phyloP scores from a whole-genome alignment of 1,140 invertebrate genomes.

The Trichogramma pretiosum region DNA sequence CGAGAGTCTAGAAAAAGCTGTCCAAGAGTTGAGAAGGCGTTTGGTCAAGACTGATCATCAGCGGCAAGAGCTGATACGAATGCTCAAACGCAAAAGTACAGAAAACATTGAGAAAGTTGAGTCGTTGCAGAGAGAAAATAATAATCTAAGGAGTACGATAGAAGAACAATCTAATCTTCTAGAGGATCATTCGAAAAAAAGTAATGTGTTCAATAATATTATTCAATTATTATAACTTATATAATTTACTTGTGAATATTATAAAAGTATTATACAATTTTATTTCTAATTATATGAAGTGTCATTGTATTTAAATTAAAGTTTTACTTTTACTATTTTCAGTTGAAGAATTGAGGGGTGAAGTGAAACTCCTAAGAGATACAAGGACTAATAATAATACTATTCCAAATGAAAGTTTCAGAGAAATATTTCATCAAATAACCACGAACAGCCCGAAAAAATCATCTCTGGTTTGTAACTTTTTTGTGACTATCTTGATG shows the following conservation, averaged over 20 bases:
- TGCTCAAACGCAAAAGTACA: background rate
- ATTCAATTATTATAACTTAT: background rate
- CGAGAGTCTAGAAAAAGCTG: background rate
- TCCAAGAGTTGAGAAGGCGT: background rate
- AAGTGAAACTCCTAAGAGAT: background rate
- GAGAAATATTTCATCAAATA: no score
- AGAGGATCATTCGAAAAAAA: background rate
- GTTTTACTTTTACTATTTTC: no score
- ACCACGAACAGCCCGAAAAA: no score
- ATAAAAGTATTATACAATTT: no score
- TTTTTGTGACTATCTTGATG: no score
- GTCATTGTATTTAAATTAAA: no score
- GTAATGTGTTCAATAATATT: background rate
- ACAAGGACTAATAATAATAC: background rate
- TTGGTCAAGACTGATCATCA: background rate
- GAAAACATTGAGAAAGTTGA: no score
- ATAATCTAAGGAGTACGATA: background rate
- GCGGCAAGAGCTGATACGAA: background rate
- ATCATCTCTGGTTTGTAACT: no score
- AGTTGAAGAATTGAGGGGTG: background rate
- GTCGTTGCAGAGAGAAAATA: constrained; percentile 2
- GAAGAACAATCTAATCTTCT: background rate
- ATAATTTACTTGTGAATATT: no score
- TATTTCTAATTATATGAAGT: no score
- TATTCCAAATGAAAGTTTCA: no score